Evolutionary conservation across 2,888 invertebrate species (phyloP).

Genomic region (Mycalesis mineus): DNA sequence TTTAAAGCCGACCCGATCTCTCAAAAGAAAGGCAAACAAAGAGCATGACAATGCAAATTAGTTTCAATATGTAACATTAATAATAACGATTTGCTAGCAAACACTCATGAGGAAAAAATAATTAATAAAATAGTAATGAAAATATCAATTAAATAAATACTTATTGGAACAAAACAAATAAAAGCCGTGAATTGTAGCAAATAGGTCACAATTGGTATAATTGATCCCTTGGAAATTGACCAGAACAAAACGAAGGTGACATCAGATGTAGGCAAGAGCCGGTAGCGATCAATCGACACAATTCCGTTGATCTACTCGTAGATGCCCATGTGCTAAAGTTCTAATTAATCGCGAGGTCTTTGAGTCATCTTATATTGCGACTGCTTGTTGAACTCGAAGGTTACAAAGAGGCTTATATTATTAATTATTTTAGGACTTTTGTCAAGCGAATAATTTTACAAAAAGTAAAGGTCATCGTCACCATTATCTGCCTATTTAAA

Average conservation of each 20-base stretch:
- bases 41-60: no score
- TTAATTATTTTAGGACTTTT: neutral
- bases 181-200: neutral
- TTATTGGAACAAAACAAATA: neutral
- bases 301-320: constrained; percentile 42
- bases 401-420: neutral
- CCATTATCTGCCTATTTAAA: no score
- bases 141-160: no score
- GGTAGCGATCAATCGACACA: constrained; percentile 41
- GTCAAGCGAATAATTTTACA: no score
- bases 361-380: constrained; percentile 16
- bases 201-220: constrained; percentile 38
- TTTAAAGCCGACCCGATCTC: no score
- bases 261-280: constrained; percentile 41
- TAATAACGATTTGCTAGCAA: no score
- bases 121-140: no score
- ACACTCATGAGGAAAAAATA: no score
- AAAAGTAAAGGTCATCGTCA: no score
- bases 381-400: neutral
- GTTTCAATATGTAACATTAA: no score
- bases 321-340: constrained; percentile 30
- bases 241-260: constrained; percentile 35
- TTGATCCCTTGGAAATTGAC: constrained; percentile 31
- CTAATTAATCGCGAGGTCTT: constrained; percentile 34
- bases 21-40: no score